Conservation (phyloP, 1,140 invertebrate species). For the Meloidogyne floridensis region DNA sequence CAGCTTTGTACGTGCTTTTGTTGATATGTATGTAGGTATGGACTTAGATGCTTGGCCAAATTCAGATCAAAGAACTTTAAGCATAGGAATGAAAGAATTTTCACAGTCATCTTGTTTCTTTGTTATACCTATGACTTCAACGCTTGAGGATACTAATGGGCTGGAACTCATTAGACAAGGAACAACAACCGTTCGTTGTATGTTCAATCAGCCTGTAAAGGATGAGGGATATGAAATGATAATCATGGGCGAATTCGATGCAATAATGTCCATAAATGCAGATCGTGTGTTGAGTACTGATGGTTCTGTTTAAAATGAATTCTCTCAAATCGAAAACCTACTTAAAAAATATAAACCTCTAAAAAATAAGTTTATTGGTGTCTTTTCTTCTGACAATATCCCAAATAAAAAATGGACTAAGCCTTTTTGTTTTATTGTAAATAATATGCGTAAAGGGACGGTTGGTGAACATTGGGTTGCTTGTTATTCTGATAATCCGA, state of each 20-base stretch:
- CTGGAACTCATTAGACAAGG: slow-evolving; percentile 37
- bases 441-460: not conserved
- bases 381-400: slow-evolving; percentile 24
- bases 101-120: slow-evolving; percentile 16
- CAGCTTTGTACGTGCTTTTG: slow-evolving; percentile 32
- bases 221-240: slow-evolving; percentile 29
- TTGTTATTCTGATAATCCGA: not conserved
- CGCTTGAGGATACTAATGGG: slow-evolving; percentile 28
- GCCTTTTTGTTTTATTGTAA: slow-evolving; percentile 23
- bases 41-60: not conserved
- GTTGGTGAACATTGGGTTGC: slow-evolving; percentile 26
- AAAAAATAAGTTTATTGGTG: slow-evolving; percentile 28
- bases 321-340: slow-evolving; percentile 5
- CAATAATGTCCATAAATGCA: slow-evolving; percentile 33
- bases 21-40: slow-evolving; percentile 35
- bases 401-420: not conserved
- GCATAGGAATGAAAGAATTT: too few species aligned
- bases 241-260: slow-evolving; percentile 37
- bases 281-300: slow-evolving; percentile 34
- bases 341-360: slow-evolving; percentile 7
- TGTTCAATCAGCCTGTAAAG: slow-evolving; percentile 15
- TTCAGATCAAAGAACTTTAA: too few species aligned
- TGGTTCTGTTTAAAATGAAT: slow-evolving; percentile 34
- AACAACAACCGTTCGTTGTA: slow-evolving; percentile 25
- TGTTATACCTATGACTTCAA: slow-evolving; percentile 33